Evolutionary conservation across 1,140 invertebrate genomes (phyloP).

Genomic region (Bradysia coprophila): DNA sequence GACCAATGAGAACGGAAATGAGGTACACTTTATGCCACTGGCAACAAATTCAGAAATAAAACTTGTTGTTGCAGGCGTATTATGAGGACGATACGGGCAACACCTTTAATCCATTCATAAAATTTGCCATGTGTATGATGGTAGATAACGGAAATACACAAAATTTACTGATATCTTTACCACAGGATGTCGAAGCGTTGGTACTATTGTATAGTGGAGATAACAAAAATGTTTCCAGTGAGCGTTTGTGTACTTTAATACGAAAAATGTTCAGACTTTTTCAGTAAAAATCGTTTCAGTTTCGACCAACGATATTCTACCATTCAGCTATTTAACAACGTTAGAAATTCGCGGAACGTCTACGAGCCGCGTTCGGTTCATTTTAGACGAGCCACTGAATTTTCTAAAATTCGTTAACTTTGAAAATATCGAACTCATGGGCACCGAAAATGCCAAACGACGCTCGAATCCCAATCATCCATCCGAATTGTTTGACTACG

Average conservation of each 20-base stretch:
- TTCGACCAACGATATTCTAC: slow-evolving; percentile 2
- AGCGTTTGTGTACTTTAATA: slow-evolving; percentile 4
- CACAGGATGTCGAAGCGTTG: slow-evolving; percentile 32
- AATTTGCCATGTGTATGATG: slow-evolving; percentile 35
- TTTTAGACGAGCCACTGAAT: slow-evolving; percentile 24
- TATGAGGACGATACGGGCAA: slow-evolving; percentile 16
- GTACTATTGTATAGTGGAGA: slow-evolving; percentile 28
- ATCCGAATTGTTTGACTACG: slow-evolving; percentile 16
- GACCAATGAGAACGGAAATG: slow-evolving; percentile 7
- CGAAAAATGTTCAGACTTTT: background rate
- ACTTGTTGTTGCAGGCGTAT: slow-evolving; percentile 13
- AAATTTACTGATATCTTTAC: slow-evolving; percentile 26
- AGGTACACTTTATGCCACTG: too few relatives aligned
- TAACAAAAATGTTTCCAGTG: slow-evolving; percentile 15
- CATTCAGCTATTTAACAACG: slow-evolving; percentile 31
- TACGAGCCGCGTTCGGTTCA: slow-evolving; percentile 15
- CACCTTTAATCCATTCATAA: slow-evolving; percentile 23
- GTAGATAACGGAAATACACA: slow-evolving; percentile 25
- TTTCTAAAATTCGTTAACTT: slow-evolving; percentile 26
- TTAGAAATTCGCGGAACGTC: slow-evolving; percentile 36
- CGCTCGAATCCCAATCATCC: slow-evolving; percentile 15
- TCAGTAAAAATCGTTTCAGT: background rate
- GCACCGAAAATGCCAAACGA: slow-evolving; percentile 18
- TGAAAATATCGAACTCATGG: slow-evolving; percentile 17
- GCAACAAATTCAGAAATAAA: too few relatives aligned